Percentiles rank a stretch among this genome's conserved stretches.
phyloP scores from a whole-genome alignment of 1,140 invertebrate genomes.

The Polyergus mexicanus region DNA sequence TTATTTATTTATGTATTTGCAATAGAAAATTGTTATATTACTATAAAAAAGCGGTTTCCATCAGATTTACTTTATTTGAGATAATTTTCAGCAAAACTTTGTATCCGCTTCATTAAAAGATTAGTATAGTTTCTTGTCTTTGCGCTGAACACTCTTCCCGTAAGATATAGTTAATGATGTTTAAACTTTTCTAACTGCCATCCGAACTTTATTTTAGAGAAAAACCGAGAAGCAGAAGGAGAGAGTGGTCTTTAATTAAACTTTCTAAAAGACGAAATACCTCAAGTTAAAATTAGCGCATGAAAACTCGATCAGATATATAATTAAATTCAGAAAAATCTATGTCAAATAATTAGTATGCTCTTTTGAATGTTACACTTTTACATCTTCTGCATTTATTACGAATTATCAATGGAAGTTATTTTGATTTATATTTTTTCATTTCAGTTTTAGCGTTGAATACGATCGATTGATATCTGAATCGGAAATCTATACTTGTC shows the following conservation, averaged over 20 bases:
- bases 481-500: background rate
- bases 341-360: constrained; percentile 53
- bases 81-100: constrained; percentile 41
- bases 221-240: constrained; percentile 39
- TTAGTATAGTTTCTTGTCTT: constrained; percentile 66
- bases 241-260: constrained; percentile 79
- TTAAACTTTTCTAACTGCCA: constrained; percentile 77
- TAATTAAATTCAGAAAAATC: constrained; percentile 77
- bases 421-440: constrained; percentile 8
- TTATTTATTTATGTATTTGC: too few species aligned
- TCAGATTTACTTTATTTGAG: constrained; percentile 9
- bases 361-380: background rate
- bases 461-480: background rate
- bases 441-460: background rate
- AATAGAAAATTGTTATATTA: constrained; percentile 19
- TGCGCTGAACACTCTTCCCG: constrained; percentile 63
- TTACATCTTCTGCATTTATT: constrained; percentile 9
- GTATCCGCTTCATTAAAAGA: constrained; percentile 70
- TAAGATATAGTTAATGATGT: constrained; percentile 75
- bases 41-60: background rate
- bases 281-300: constrained; percentile 80
- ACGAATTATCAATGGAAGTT: constrained; percentile 59
- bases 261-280: constrained; percentile 73
- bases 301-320: constrained; percentile 74
- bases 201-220: constrained; percentile 73